phyloP scores from a whole-genome alignment of 2,113 vertebrate species.

The Lethenteron reissneri region DNA sequence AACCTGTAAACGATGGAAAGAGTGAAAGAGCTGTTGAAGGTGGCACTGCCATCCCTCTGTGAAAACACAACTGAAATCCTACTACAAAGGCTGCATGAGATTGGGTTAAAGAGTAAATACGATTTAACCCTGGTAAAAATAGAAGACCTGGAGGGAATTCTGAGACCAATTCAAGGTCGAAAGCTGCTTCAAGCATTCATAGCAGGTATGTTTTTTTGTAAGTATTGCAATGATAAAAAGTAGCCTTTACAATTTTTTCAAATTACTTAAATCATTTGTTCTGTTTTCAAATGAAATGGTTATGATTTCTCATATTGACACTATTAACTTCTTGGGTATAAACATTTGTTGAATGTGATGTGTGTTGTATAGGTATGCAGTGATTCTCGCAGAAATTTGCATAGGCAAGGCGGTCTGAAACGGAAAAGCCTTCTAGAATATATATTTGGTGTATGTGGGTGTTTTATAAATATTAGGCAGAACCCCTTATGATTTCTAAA shows the following conservation, averaged over 20 bases:
- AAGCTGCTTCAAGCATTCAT: neutral
- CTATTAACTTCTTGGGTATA: conserved; percentile 5
- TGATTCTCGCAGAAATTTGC: neutral
- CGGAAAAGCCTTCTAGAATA: conserved; percentile 6
- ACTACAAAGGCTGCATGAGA: too few species aligned
- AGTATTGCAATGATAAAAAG: neutral
- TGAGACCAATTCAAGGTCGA: conserved; percentile 7
- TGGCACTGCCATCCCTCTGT: too few species aligned
- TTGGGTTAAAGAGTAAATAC: too few species aligned
- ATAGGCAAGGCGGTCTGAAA: neutral
- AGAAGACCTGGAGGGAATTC: conserved; percentile 6
- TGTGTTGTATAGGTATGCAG: too few species aligned
- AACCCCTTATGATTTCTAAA: neutral
- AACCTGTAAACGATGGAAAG: too few species aligned
- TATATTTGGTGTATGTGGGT: conserved; percentile 7
- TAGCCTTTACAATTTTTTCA: neutral
- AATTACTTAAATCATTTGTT: conserved; percentile 3
- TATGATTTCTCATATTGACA: neutral
- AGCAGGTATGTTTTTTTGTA: conserved; percentile 1
- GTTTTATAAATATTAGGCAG: conserved; percentile 5
- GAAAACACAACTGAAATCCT: too few species aligned
- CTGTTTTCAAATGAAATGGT: neutral
- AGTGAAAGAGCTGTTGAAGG: too few species aligned
- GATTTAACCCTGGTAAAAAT: too few species aligned
- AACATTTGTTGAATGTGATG: neutral